Percentiles rank a stretch among this genome's conserved stretches.
These are phyloP conservation scores for Ridgeia piscesae DNA, from an alignment of 1,140 invertebrate species.

Conservation along the genomic window DNA sequence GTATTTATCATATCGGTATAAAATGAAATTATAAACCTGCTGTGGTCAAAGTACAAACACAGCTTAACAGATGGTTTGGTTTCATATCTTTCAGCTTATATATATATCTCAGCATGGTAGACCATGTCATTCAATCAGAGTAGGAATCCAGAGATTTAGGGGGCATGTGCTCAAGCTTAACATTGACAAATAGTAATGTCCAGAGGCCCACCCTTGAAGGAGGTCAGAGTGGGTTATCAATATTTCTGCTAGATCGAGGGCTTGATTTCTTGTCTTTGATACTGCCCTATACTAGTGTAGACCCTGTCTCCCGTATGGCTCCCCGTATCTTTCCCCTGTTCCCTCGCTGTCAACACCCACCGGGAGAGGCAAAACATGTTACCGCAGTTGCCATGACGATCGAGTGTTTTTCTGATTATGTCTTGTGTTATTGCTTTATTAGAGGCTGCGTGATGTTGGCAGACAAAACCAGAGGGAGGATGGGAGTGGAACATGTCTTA, in stretches of 20 bases:
- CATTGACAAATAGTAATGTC: too few relatives aligned
- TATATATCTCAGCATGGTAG: too few relatives aligned
- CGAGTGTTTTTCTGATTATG: background rate
- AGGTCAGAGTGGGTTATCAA: background rate
- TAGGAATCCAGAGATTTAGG: too few relatives aligned
- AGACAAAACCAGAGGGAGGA: background rate
- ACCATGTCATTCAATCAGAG: too few relatives aligned
- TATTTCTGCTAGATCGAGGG: background rate
- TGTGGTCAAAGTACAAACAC: too few relatives aligned
- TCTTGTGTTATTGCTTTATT: slow-evolving; percentile 1
- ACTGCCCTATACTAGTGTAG: background rate
- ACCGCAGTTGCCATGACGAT: background rate
- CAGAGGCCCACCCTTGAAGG: background rate
- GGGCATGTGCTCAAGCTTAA: too few relatives aligned
- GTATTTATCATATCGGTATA: too few relatives aligned
- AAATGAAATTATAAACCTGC: too few relatives aligned
- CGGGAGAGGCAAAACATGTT: background rate
- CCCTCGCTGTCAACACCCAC: background rate
- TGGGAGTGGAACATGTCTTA: background rate
- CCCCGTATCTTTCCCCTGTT: background rate
- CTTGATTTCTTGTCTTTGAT: background rate
- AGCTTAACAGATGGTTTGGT: too few relatives aligned
- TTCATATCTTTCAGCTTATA: too few relatives aligned
- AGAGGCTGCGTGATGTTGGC: background rate
- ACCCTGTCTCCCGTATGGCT: background rate